Conservation (phyloP, 1,140 invertebrate species). For the Conus ventricosus region DNA sequence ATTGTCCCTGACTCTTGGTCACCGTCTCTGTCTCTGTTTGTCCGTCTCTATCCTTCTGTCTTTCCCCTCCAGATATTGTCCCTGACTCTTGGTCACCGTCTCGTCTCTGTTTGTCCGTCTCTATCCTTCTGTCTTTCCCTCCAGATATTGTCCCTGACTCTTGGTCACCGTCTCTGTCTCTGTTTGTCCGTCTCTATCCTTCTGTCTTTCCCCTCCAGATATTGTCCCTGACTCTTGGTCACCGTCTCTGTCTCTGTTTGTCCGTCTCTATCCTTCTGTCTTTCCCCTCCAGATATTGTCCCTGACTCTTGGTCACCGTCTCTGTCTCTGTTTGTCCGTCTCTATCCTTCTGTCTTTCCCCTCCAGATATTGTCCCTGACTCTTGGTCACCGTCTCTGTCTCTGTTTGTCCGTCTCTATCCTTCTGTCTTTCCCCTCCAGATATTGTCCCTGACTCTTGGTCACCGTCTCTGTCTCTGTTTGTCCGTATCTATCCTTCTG, state of each 20-base stretch:
- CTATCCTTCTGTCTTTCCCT: too few species aligned
- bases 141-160: background rate
- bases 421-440: too few species aligned
- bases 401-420: too few species aligned
- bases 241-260: background rate
- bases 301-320: conserved; percentile 2
- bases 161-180: background rate
- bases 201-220: too few species aligned
- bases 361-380: background rate
- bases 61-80: background rate
- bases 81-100: conserved; percentile 2
- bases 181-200: too few species aligned
- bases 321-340: too few species aligned
- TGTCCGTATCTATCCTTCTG: too few species aligned
- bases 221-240: conserved; percentile 12
- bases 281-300: background rate
- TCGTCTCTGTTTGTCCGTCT: too few species aligned
- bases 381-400: background rate
- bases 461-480: background rate
- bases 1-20: conserved; percentile 12
- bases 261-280: too few species aligned
- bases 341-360: too few species aligned
- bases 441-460: background rate
- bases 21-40: background rate
- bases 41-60: too few species aligned